A percentile compares a stretch with the other conserved stretches of the same genome.
phyloP scores from a whole-genome alignment of 2,113 vertebrate species.

The Myrmophylax atrothorax region DNA sequence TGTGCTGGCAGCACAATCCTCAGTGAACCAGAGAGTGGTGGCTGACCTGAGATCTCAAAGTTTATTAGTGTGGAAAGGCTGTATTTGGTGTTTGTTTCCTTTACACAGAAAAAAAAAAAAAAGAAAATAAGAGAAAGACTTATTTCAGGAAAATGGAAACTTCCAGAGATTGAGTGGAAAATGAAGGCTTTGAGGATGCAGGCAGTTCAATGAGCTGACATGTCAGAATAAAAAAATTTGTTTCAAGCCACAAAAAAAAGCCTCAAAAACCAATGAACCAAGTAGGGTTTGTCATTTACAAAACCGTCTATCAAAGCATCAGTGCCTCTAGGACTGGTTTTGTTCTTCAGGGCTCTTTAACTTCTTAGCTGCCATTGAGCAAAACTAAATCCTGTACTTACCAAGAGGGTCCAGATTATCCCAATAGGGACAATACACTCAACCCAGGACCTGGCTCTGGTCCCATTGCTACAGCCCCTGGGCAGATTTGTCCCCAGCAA shows the following conservation, averaged over 20 bases:
- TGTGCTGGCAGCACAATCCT: background rate
- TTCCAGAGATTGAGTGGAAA: background rate
- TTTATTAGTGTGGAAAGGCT: background rate
- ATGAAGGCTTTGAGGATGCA: background rate
- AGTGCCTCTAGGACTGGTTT: background rate
- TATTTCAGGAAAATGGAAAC: background rate
- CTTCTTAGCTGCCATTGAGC: background rate
- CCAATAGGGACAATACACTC: background rate
- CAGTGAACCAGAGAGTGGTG: fast-evolving
- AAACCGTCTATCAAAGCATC: fast-evolving
- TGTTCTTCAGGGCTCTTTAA: background rate
- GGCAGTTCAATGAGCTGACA: background rate
- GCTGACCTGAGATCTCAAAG: background rate
- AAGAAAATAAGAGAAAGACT: fast-evolving
- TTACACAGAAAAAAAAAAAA: background rate
- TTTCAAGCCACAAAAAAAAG: background rate
- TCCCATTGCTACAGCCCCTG: fast-evolving
- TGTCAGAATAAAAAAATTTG: background rate
- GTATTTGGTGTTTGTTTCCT: background rate
- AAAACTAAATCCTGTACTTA: background rate
- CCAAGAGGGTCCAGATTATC: background rate
- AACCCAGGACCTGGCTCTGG: background rate
- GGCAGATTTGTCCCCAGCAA: background rate
- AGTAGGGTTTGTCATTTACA: background rate
- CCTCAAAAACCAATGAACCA: background rate